Conservation (phyloP, 2,113 vertebrate species). For the Catagonus wagneri region DNA sequence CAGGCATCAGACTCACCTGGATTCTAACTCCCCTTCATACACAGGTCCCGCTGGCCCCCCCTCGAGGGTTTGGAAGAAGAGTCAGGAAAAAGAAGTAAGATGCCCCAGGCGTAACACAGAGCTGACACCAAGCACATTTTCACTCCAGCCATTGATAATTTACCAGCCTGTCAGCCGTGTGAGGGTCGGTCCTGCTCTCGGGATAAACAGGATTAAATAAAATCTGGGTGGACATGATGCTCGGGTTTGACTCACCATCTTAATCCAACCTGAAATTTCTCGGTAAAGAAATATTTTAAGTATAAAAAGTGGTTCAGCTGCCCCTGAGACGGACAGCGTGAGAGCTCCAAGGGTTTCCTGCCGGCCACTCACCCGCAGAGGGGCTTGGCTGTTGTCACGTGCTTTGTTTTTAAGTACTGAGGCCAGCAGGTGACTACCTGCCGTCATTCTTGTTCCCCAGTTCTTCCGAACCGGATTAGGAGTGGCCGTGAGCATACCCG, state of each 20-base stretch:
- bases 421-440: too few relatives aligned
- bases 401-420: too few relatives aligned
- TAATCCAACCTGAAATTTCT: not conserved
- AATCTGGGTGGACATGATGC: not conserved
- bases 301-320: not conserved
- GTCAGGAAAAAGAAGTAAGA: not conserved
- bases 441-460: not conserved
- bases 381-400: rapidly evolving
- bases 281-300: not conserved
- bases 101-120: not conserved
- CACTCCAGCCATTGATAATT: not conserved
- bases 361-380: rapidly evolving
- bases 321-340: not conserved
- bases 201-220: not conserved
- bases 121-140: too few relatives aligned
- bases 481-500: not conserved
- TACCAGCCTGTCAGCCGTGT: not conserved
- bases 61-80: not conserved
- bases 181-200: not conserved
- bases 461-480: not conserved
- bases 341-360: not conserved
- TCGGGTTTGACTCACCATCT: not conserved
- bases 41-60: not conserved
- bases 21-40: not conserved
- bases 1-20: not conserved